A percentile compares a stretch with the other conserved stretches of the same genome.
Conservation (phyloP, 2,113 vertebrate species). For the Cebidichthys violaceus region DNA sequence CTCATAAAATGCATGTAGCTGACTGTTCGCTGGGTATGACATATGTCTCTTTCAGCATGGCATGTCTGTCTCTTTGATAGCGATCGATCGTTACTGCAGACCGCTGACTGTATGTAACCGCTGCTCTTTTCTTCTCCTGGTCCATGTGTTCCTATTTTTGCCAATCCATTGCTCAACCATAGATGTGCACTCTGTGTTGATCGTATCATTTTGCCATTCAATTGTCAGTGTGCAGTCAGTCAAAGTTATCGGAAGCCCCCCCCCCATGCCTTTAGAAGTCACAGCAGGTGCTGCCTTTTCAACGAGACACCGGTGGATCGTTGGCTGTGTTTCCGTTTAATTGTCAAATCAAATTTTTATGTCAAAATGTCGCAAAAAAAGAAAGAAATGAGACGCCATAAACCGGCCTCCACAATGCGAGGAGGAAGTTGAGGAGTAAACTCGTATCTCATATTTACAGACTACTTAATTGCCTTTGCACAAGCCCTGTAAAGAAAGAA, state of each 20-base stretch:
- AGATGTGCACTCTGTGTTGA: slow-evolving; percentile 1
- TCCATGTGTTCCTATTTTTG: neutral
- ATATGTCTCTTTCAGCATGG: slow-evolving; percentile 26
- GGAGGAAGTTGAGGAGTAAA: too few species aligned
- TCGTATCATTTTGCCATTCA: slow-evolving; percentile 2
- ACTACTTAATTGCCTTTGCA: too few species aligned
- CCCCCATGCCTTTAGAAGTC: neutral
- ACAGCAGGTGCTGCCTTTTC: neutral
- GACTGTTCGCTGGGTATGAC: slow-evolving; percentile 23
- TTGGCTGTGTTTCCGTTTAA: neutral
- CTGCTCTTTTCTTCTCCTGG: neutral
- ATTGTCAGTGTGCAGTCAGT: slow-evolving; percentile 4
- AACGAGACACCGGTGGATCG: neutral
- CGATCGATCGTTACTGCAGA: neutral
- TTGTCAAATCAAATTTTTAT: neutral
- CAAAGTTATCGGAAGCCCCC: too few species aligned
- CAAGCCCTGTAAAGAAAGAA: too few species aligned
- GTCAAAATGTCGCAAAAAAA: neutral
- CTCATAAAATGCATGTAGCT: slow-evolving; percentile 18
- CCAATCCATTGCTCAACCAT: neutral
- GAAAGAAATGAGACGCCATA: neutral
- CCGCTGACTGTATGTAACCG: neutral
- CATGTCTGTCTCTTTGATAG: slow-evolving; percentile 20
- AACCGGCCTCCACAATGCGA: too few species aligned
- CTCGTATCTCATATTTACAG: too few species aligned